These are phyloP conservation scores for Aphidoletes aphidimyza DNA, from an alignment of 2,888 invertebrate species.

Conservation along the genomic window DNA sequence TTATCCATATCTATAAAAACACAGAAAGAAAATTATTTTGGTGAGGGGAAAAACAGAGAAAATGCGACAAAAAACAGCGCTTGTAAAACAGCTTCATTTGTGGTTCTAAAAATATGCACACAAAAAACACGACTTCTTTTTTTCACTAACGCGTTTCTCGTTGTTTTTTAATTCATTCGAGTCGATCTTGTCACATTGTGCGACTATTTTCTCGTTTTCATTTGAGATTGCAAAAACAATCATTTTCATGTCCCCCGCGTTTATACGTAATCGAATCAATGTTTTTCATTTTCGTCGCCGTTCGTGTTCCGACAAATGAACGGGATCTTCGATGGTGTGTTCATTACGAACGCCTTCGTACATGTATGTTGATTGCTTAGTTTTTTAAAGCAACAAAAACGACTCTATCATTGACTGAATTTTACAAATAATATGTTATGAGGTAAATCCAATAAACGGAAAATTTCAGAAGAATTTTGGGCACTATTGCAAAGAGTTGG, in stretches of 20 bases:
- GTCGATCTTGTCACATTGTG: background rate
- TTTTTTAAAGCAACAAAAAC: background rate
- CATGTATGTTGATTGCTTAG: background rate
- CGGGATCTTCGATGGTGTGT: background rate
- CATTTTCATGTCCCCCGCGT: conserved; percentile 53
- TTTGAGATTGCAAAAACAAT: background rate
- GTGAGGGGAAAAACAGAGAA: background rate
- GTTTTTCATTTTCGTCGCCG: conserved; percentile 2
- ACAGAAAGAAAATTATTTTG: conserved; percentile 11
- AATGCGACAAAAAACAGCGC: conserved; percentile 31
- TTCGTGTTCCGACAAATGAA: background rate
- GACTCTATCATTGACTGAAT: background rate
- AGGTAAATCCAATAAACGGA: background rate
- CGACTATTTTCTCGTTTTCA: conserved; percentile 42
- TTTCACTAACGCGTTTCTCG: background rate
- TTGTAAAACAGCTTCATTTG: conserved; percentile 45
- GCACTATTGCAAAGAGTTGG: background rate
- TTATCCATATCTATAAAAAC: conserved; percentile 62
- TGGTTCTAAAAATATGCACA: conserved; percentile 49
- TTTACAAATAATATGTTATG: background rate
- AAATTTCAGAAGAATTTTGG: background rate
- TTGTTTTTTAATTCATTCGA: background rate
- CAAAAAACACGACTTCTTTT: conserved; percentile 50
- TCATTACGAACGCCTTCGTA: too few species aligned
- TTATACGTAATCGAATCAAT: conserved; percentile 52